phyloP scores from a whole-genome alignment of 2,797 vertebrate species.

The Orestias chungarensis region DNA sequence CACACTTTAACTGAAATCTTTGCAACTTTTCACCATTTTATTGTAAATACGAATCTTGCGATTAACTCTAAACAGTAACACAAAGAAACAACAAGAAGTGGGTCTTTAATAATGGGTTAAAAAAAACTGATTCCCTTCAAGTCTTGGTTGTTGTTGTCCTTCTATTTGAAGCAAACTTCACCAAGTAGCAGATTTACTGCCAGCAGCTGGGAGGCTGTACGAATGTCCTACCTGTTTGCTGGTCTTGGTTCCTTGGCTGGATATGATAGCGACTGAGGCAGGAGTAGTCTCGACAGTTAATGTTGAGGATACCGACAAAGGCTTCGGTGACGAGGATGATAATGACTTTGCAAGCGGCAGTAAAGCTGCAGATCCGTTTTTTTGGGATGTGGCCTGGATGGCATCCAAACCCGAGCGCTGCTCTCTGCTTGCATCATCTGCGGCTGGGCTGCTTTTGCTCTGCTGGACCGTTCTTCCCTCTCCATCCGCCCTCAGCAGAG shows the following conservation, averaged over 20 bases:
- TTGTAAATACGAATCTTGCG: slow-evolving; percentile 10
- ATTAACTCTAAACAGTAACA: slow-evolving; percentile 20
- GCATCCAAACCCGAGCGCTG: slow-evolving; percentile 64
- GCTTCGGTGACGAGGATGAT: slow-evolving; percentile 44
- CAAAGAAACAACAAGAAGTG: slow-evolving; percentile 19
- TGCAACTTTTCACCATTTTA: slow-evolving; percentile 23
- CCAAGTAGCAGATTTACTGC: slow-evolving; percentile 17
- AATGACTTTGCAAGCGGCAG: slow-evolving; percentile 49
- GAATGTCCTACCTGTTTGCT: slow-evolving; percentile 76
- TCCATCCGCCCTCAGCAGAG: slow-evolving; percentile 53
- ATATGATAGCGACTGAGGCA: slow-evolving; percentile 44
- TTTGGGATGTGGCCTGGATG: slow-evolving; percentile 69
- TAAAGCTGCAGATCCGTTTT: slow-evolving; percentile 61
- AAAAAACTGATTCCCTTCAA: slow-evolving; percentile 5
- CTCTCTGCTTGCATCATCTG: slow-evolving; percentile 63
- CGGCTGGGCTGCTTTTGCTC: slow-evolving; percentile 59
- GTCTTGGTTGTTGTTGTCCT: slow-evolving; percentile 7
- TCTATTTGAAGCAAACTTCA: slow-evolving; percentile 13
- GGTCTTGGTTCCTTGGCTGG: slow-evolving; percentile 64
- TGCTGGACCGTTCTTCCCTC: slow-evolving; percentile 59
- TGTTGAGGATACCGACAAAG: slow-evolving; percentile 49
- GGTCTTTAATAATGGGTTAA: slow-evolving; percentile 34
- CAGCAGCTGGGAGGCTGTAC: slow-evolving; percentile 13
- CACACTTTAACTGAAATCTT: slow-evolving; percentile 36
- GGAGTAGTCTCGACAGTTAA: slow-evolving; percentile 44